A percentile compares a stretch with the other conserved stretches of the same genome.
Evolutionary conservation across 2,888 invertebrate genomes (phyloP).

Genomic region (Plagiodera versicolora): DNA sequence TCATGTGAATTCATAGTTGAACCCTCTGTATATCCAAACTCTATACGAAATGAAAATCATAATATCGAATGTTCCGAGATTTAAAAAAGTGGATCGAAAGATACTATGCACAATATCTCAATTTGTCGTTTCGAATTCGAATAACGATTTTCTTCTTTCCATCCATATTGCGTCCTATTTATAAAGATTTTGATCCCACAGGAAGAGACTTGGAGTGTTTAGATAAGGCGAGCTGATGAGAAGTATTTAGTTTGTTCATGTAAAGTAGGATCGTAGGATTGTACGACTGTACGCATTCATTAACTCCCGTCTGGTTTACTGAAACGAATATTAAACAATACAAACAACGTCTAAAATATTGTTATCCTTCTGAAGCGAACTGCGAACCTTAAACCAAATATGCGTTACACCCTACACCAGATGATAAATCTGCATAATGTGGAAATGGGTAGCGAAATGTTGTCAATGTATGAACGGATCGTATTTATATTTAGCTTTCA

Average conservation of each 20-base stretch:
- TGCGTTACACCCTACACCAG: slow-evolving; percentile 25
- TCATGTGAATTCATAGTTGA: too few relatives aligned
- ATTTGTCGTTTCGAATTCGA: too few relatives aligned
- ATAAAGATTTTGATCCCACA: not conserved
- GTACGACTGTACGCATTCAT: slow-evolving; percentile 46
- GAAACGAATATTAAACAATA: slow-evolving; percentile 48
- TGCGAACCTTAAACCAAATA: slow-evolving; percentile 37
- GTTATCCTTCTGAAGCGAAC: slow-evolving; percentile 41
- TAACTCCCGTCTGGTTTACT: slow-evolving; percentile 45
- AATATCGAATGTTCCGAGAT: too few relatives aligned
- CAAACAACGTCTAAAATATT: slow-evolving; percentile 47
- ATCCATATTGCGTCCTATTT: too few relatives aligned
- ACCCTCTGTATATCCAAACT: too few relatives aligned
- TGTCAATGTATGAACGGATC: not conserved
- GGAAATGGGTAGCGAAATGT: slow-evolving; percentile 12
- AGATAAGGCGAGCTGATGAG: slow-evolving; percentile 25
- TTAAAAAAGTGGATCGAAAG: too few relatives aligned
- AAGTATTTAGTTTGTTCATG: slow-evolving; percentile 30
- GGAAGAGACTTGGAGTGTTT: slow-evolving; percentile 13
- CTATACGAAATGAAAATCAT: too few relatives aligned
- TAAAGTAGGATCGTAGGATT: slow-evolving; percentile 28
- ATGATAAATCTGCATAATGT: slow-evolving; percentile 9
- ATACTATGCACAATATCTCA: too few relatives aligned
- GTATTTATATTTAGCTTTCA: not conserved
- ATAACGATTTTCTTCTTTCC: too few relatives aligned